phyloP scores from a whole-genome alignment of 2,113 vertebrate genomes.

The Atherinomorus stipes region DNA sequence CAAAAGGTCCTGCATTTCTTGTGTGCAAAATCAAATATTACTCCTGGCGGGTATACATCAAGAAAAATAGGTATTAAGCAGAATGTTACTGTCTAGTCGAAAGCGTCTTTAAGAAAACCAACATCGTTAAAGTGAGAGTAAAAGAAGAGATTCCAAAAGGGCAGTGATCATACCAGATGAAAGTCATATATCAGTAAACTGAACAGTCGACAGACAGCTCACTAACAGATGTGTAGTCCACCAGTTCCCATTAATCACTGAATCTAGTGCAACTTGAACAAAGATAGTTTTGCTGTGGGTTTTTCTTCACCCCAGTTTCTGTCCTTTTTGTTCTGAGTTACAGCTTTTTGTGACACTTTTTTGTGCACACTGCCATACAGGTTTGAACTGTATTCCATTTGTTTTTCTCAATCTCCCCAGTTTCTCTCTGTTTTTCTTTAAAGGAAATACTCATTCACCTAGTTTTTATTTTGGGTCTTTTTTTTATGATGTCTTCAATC shows the following conservation, averaged over 20 bases:
- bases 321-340: neutral
- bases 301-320: slow-evolving; percentile 27
- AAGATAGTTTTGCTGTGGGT: slow-evolving; percentile 24
- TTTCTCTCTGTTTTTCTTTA: slow-evolving; percentile 49
- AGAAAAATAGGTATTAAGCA: slow-evolving; percentile 29
- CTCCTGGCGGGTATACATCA: slow-evolving; percentile 28
- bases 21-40: slow-evolving; percentile 34
- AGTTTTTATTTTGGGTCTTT: slow-evolving; percentile 54
- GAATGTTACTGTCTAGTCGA: slow-evolving; percentile 12
- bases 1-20: slow-evolving; percentile 27
- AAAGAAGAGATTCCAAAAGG: slow-evolving; percentile 18
- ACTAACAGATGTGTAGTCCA: slow-evolving; percentile 61
- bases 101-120: slow-evolving; percentile 8
- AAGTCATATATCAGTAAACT: slow-evolving; percentile 43
- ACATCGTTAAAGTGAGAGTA: slow-evolving; percentile 7
- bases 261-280: slow-evolving; percentile 28
- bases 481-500: slow-evolving; percentile 39
- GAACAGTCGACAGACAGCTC: slow-evolving; percentile 48
- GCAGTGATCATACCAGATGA: slow-evolving; percentile 43
- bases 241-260: slow-evolving; percentile 33
- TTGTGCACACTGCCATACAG: slow-evolving; percentile 22
- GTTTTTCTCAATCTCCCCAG: slow-evolving; percentile 45
- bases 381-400: slow-evolving; percentile 57
- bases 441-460: slow-evolving; percentile 63
- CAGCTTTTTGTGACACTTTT: slow-evolving; percentile 34